phyloP scores from a whole-genome alignment of 1,140 invertebrate genomes.

The Drosophila santomea region DNA sequence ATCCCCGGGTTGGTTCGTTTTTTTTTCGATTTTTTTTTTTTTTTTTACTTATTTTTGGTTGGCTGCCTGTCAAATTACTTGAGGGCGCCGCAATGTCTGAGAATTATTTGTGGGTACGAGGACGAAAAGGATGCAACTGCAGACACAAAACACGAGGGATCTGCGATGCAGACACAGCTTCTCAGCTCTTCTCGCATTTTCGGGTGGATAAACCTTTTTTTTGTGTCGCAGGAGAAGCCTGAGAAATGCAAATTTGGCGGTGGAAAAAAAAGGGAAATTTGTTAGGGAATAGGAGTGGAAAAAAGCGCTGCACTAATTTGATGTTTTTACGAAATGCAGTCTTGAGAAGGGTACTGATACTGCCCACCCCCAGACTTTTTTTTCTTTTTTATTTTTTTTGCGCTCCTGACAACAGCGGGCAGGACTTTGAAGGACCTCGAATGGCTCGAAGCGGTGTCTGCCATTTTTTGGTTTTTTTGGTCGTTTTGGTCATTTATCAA shows the following conservation, averaged over 20 bases:
- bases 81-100: constrained; percentile 79
- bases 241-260: constrained; percentile 77
- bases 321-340: constrained; percentile 46
- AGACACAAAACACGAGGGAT: constrained; percentile 20
- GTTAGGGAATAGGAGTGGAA: constrained; percentile 59
- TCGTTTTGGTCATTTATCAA: constrained; percentile 77
- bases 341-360: constrained; percentile 26
- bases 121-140: constrained; percentile 54
- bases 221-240: constrained; percentile 28
- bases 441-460: constrained; percentile 16
- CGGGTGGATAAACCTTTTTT: constrained; percentile 54
- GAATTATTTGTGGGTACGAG: constrained; percentile 74
- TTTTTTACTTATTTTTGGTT: constrained; percentile 13
- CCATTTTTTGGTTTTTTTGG: constrained; percentile 48
- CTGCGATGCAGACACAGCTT: constrained; percentile 55
- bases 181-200: constrained; percentile 33
- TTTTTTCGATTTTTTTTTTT: constrained; percentile 6
- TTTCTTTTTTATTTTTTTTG: not conserved
- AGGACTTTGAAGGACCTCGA: constrained; percentile 31
- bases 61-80: constrained; percentile 77
- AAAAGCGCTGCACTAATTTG: constrained; percentile 75
- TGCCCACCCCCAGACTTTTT: constrained; percentile 6
- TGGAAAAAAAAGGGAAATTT: constrained; percentile 59
- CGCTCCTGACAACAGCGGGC: constrained; percentile 19
- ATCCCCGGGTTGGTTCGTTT: constrained; percentile 5